Evolutionary conservation across 2,113 vertebrate genomes (phyloP).

Genomic region (Alligator mississippiensis): DNA sequence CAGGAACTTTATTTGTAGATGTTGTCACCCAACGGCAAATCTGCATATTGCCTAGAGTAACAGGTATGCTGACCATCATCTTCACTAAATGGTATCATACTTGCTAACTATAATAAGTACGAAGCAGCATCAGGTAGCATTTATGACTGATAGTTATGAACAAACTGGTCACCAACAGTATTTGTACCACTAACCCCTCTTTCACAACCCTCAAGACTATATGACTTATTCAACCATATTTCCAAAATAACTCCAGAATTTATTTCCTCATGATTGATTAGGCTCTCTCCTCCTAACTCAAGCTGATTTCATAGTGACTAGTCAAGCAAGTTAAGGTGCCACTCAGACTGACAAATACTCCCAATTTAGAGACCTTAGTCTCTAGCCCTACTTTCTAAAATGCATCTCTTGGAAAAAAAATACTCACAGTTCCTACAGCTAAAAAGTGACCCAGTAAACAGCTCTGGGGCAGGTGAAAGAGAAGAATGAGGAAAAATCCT

Average conservation of each 20-base stretch:
- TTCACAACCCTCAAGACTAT: not conserved
- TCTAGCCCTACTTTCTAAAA: not conserved
- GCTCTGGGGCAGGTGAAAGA: not conserved
- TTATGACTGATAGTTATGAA: not conserved
- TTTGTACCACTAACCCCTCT: too few species aligned
- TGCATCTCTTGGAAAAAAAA: not conserved
- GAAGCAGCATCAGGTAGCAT: accelerated
- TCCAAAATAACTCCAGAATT: not conserved
- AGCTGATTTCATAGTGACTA: not conserved
- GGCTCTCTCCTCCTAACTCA: not conserved
- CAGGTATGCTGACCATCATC: not conserved
- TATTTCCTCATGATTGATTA: not conserved
- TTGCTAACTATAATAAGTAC: not conserved
- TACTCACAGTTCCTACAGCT: not conserved
- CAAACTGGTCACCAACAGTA: not conserved
- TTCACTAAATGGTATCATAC: not conserved
- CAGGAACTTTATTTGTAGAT: too few species aligned
- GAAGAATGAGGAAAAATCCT: not conserved
- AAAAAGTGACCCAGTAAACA: not conserved
- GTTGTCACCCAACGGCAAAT: too few species aligned
- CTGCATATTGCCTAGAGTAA: too few species aligned
- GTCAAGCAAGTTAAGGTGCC: not conserved
- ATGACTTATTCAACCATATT: not conserved
- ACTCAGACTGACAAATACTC: not conserved
- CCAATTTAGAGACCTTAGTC: not conserved